phyloP scores from a whole-genome alignment of 2,797 vertebrate species.

The Lacerta viridis region DNA sequence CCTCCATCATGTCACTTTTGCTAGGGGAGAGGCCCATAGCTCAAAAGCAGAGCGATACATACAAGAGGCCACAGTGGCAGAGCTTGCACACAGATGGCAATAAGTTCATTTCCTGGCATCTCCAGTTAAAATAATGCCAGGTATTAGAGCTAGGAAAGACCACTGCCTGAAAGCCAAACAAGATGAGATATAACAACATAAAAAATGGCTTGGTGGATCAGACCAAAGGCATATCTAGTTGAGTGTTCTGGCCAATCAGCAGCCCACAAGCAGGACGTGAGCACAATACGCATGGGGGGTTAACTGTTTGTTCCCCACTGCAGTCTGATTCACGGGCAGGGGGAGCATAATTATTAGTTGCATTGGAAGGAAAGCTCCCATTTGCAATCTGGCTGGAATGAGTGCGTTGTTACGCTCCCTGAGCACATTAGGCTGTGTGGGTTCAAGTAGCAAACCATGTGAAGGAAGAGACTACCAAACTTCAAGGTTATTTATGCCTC shows the following conservation, averaged over 20 bases:
- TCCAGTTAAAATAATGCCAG: neutral
- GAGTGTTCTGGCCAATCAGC: neutral
- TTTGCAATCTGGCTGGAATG: neutral
- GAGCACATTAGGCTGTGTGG: neutral
- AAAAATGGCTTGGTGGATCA: neutral
- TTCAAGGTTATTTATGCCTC: neutral
- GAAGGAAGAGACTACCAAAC: neutral
- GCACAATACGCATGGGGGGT: neutral
- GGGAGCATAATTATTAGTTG: neutral
- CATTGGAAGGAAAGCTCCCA: neutral
- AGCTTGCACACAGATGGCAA: neutral
- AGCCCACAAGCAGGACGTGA: neutral
- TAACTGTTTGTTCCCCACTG: neutral
- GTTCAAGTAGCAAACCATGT: neutral
- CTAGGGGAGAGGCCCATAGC: neutral
- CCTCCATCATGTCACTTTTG: neutral
- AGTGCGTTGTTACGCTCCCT: neutral
- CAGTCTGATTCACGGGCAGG: neutral
- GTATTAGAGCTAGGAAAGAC: neutral
- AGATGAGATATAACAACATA: neutral
- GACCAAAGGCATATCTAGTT: neutral
- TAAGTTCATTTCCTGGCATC: neutral
- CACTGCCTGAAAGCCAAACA: neutral
- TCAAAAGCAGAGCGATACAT: neutral
- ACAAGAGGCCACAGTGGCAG: neutral